A percentile compares a stretch with the other conserved stretches of the same genome.
Conservation (phyloP, 2,113 vertebrate genomes). For the Leiothrix lutea region DNA sequence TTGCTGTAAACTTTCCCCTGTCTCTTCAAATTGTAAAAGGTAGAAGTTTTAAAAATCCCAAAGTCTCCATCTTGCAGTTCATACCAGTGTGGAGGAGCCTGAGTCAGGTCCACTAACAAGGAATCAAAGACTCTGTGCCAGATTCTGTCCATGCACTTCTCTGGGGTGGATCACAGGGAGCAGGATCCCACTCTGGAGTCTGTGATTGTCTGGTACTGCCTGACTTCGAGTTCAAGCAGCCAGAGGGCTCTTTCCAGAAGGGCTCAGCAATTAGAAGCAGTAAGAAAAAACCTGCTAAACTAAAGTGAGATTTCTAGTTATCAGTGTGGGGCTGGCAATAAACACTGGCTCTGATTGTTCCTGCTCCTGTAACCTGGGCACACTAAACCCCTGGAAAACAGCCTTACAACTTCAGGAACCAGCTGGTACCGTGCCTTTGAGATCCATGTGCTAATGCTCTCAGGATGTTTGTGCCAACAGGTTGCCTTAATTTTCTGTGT, state of each 20-base stretch:
- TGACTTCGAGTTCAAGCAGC: neutral
- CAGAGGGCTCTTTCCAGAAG: neutral
- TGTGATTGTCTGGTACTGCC: neutral
- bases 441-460: neutral
- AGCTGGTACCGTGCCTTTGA: neutral
- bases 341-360: neutral
- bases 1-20: neutral
- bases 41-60: neutral
- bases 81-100: neutral
- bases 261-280: neutral
- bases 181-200: neutral
- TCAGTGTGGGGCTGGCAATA: neutral
- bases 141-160: neutral
- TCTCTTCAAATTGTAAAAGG: neutral
- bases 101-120: neutral
- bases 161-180: neutral
- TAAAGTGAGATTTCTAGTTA: neutral
- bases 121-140: neutral
- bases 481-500: conserved; percentile 8
- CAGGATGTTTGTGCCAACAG: neutral
- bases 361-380: neutral
- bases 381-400: neutral
- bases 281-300: neutral
- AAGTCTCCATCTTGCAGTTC: neutral
- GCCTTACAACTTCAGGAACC: neutral